Conservation (phyloP, 2,888 invertebrate genomes). For the Ornithoptera alexandrae region DNA sequence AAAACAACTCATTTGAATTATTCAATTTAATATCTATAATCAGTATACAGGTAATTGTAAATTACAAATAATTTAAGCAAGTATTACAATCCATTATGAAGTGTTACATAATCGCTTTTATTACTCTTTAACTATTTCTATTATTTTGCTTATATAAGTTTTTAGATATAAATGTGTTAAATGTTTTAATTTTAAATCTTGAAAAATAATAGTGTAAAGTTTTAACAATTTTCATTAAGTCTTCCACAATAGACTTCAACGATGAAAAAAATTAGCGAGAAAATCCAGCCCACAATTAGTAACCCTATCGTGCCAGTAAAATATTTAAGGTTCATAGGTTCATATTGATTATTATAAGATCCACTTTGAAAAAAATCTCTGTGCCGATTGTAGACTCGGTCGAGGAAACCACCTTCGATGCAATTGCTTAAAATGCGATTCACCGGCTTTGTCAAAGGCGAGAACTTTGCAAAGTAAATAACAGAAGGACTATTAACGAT, state of each 20-base stretch:
- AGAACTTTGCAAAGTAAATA: constrained; percentile 52
- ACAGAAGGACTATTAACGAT: constrained; percentile 57
- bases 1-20: too few relatives aligned
- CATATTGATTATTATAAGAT: constrained; percentile 17
- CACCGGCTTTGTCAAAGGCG: constrained; percentile 44
- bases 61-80: too few relatives aligned
- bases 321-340: constrained; percentile 23
- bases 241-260: constrained; percentile 24
- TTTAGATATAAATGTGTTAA: too few relatives aligned
- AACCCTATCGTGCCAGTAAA: constrained; percentile 22
- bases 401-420: constrained; percentile 49
- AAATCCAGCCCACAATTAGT: constrained; percentile 18
- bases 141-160: too few relatives aligned
- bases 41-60: too few relatives aligned
- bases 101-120: too few relatives aligned
- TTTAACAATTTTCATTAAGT: constrained; percentile 3
- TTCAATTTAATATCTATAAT: too few relatives aligned
- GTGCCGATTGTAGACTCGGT: constrained; percentile 13
- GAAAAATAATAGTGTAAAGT: too few relatives aligned
- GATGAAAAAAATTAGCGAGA: constrained; percentile 18
- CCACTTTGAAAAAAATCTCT: constrained; percentile 7
- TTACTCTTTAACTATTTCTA: too few relatives aligned
- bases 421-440: constrained; percentile 43
- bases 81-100: too few relatives aligned
- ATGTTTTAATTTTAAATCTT: too few relatives aligned